phyloP scores from a whole-genome alignment of 2,888 invertebrate genomes.

The Yponomeuta sedellus region DNA sequence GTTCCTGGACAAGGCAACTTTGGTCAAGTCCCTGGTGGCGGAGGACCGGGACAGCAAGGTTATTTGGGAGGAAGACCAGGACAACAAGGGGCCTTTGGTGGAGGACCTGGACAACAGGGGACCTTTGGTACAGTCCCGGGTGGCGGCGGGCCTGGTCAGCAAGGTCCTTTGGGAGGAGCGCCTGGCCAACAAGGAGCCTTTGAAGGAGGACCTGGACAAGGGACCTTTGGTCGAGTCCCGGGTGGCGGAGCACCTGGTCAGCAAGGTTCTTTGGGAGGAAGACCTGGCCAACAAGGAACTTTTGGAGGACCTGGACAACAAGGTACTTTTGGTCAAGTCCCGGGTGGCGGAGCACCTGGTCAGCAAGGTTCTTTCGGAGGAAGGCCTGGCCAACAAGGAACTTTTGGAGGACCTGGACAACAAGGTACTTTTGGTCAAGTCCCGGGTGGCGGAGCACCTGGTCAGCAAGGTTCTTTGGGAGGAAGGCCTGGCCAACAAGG shows the following conservation, averaged over 20 bases:
- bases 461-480: slow-evolving; percentile 2
- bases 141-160: not conserved
- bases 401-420: slow-evolving; percentile 6
- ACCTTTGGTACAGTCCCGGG: not conserved
- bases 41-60: not conserved
- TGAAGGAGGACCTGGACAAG: slow-evolving; percentile 14
- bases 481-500: slow-evolving; percentile 16
- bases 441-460: not conserved
- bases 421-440: not conserved
- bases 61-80: not conserved
- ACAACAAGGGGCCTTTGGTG: slow-evolving; percentile 7
- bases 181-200: not conserved
- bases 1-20: slow-evolving; percentile 1
- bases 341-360: not conserved
- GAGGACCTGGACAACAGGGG: slow-evolving; percentile 10
- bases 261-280: not conserved
- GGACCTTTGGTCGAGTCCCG: slow-evolving; percentile 19
- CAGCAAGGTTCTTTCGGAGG: not conserved
- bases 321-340: not conserved
- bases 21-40: slow-evolving; percentile 5
- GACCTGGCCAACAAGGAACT: not conserved
- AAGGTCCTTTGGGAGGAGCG: slow-evolving; percentile 6
- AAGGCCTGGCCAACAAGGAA: not conserved
- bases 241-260: slow-evolving; percentile 14
- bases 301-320: not conserved